Base-by-base conservation (phyloP, 53 echinoderm and acorn worm species). In the Zoroaster sp. region DNA sequence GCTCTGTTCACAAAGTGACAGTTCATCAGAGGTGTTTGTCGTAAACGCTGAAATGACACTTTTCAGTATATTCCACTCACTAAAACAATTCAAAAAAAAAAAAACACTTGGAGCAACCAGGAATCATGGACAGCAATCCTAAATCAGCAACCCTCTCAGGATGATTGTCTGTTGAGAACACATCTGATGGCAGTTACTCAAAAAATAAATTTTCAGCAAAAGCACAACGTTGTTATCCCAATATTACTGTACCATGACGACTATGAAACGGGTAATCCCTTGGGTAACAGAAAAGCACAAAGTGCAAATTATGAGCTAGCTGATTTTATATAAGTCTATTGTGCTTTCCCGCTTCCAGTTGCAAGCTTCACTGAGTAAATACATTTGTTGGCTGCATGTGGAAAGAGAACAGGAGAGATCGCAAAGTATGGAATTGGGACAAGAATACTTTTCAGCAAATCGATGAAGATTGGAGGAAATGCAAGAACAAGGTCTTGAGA, bases 191-290 rank as follows among this genome's bases (percentile, higher is more conserved):
- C 40, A 75, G 30, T 69, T 89, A 88, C 67, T 92, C 15, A 28
- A 80, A 88, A 40, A 54, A 13, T 35, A 88, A 80, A 80, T 72
- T 54, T 88, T 42, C 80, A 14, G 35, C 39, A 6, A 10, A 39
- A 43, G 54, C n/a, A 72, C 23, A 23, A 41, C 11, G 13, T 83
- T 40, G 42, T 89, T 2, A 83, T 83, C 25, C 91, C 91, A 30
- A 23, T 90, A 32, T 91, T 91, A 37, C 38, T 92, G 54, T 92
- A 92, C 71, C 28, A 69, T 39, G 83, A 92, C 66, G 92, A 92
- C 20, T 88, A 75, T 83, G 89, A 92, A 83, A 42, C 83, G 5
- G 92, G 76, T 13, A 92, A 92, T 87, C 88, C 92, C 54, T 88
- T 0, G 83, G 92, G 40, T 83, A 85, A n/a, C 89, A 71, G 40